Evolutionary conservation across 2,797 vertebrate species (phyloP), one percentile per base, ranked within the genome.

Genomic region (Coregonus sp.): DNA sequence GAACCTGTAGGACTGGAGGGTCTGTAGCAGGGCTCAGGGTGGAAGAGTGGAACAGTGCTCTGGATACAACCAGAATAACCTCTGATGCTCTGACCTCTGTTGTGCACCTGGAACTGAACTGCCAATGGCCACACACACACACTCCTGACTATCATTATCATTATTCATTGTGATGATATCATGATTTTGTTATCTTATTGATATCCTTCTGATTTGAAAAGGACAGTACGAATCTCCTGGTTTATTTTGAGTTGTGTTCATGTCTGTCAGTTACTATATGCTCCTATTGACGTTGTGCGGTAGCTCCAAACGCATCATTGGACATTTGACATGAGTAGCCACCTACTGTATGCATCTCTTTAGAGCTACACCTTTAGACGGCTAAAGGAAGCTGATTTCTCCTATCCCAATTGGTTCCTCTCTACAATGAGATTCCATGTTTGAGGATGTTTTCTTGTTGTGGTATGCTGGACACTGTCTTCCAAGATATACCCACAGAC

Each of bases 1-100:
- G 90, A 99, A 99, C 90, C 95, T 99, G 93, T 99, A 97, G 94
- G 89, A 9, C 95, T 99, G 93, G 99, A 97, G 94, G 89, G 40
- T 33, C 40, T 47, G 40, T 16, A 15, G 12, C 20, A 37, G 15
- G 33, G 29, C 37, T 29, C 6, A 52, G 29, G 50, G 73, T 70
- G 59, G 33, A 52, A 29, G 40, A 51, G 52, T 7, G 33, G 66
- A 11, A 68, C 78, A 77, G 75, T 61, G 40, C 40, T 47, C 40
- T 47, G 40, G 40, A 47, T 83, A 84, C 85, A 85, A 84, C 89
- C 81, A 86, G 14, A 68, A 14, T 68, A 35, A 37, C 76, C 51
- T 80, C 83, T 47, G 40, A 47, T 9, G 40, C 40, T 47, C 40
- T 47, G 40, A 47, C 40, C 40, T 12, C 40, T 75, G 54, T 59